Evolutionary conservation across 2,888 invertebrate genomes (phyloP), one percentile per base, ranked within the genome.

Genomic region (Gerris lacustris): DNA sequence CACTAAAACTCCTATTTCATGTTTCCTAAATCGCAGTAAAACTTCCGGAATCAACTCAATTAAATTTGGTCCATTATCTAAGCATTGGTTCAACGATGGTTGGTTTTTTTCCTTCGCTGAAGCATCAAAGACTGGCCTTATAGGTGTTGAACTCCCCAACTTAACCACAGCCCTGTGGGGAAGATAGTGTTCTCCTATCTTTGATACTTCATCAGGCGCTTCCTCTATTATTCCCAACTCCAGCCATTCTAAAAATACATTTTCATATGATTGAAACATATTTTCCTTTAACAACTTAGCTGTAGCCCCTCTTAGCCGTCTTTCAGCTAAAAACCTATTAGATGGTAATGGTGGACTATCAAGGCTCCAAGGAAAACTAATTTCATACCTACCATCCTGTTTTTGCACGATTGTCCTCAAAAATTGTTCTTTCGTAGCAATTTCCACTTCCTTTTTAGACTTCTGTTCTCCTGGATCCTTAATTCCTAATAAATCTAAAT

Each of bases 401-500:
- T 47, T 47, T 7, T 7, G 6, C 11, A 11, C 6, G 47, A 47
- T 11, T 7, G 47, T 47, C 7, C 11, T 47, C 11, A 47, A 47
- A 11, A 47, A 47, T 7, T 47, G 47, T 47, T 47, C 7, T 11
- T 47, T 11, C 47, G 47, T 47, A 11, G 47, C 47, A 47, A 47
- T 47, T 47, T 47, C 47, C 11, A 7, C n/a, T n/a, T n/a, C n/a
- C n/a, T n/a, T n/a, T n/a, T n/a, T n/a, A n/a, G n/a, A n/a, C n/a
- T n/a, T n/a, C 6, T 11, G 6, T 47, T 47, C 47, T 47, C 7
- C 67, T 0, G 78, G 77, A 71, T 79, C 77, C 6, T 45, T 74
- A 11, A 79, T 79, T 0, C 78, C 79, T 5, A 78, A 64, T 6
- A 75, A 73, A 55, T 79, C 79, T 2, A 79, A 72, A n/a, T 69